phyloP scores from a whole-genome alignment of 2,797 vertebrate species.

The Cynopterus sphinx region DNA sequence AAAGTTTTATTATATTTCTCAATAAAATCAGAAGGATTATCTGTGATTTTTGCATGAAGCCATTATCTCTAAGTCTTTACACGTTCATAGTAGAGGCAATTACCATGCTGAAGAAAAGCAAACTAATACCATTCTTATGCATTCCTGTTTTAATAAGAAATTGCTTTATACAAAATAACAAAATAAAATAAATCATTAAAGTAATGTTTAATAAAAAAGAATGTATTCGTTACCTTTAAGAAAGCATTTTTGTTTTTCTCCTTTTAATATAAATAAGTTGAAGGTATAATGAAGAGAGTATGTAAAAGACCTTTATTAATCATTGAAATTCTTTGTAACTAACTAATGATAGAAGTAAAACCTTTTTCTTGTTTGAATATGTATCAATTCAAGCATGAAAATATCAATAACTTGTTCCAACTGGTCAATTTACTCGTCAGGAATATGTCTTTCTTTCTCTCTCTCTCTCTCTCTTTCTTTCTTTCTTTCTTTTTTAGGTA shows the following conservation, averaged over 20 bases:
- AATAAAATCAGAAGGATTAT: not conserved
- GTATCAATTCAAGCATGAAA: slow-evolving; percentile 17
- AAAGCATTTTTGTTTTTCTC: slow-evolving; percentile 39
- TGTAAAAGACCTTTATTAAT: not conserved
- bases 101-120: not conserved
- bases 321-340: slow-evolving; percentile 20
- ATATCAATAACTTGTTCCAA: not conserved
- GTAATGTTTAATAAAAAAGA: slow-evolving; percentile 50
- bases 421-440: not conserved
- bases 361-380: not conserved
- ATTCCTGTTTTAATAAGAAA: slow-evolving; percentile 46
- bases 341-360: slow-evolving; percentile 18
- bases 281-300: slow-evolving; percentile 13
- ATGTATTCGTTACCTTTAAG: not conserved
- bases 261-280: slow-evolving; percentile 19
- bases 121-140: not conserved
- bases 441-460: not conserved
- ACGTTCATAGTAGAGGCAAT: not conserved
- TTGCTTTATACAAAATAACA: slow-evolving; percentile 17
- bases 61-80: slow-evolving; percentile 6
- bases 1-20: slow-evolving; percentile 41
- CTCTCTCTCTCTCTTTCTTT: not conserved
- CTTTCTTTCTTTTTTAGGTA: too few species aligned
- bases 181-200: slow-evolving; percentile 12
- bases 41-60: not conserved